Base-by-base conservation (phyloP, 2,888 invertebrate genomes). In the Scaeva pyrastri region DNA sequence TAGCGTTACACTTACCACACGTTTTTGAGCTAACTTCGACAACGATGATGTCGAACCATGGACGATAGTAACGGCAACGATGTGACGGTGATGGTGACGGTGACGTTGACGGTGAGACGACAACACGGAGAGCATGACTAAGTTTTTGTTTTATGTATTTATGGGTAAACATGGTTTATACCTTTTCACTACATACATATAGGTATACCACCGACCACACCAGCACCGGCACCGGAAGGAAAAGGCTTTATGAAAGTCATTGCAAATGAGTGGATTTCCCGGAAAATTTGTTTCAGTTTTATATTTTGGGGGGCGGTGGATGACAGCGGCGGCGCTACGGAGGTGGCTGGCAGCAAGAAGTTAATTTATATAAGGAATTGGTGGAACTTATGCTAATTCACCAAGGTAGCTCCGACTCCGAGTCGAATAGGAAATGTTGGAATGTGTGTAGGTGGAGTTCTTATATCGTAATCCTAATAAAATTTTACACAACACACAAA, bases 141-240 rank as follows among this genome's bases (percentile, higher is more conserved):
- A 86, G 78, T 82, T 81, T 74, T 86, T 83, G 70, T 76, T 75
- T 76, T 80, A 80, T n/a, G n/a, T n/a, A n/a, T 85, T 85, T 80
- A 85, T 85, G 81, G 66, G 26, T 66, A 60, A 84, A 76, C 72
- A 76, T 72, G 76, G 80, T 85, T 43, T 55, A 26, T 77, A 75
- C 84, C 79, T 79, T 84, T 48, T 48, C n/a, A 70, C 36, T 14
- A 23, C 21, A 31, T 8, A 31, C 31, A n/a, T n/a, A n/a, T n/a
- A n/a, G n/a, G n/a, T 31, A 31, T 31, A 31, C 68, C 19, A 23
- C 31, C 19, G 23, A 26, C 26, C 62, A 5, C 41, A 21, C 41
- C 56, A 36, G 26, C 16, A 19, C 19, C 58, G 11, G n/a, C 70
- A 75, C 64, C 43, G 84, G 73, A 79, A 79, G 79, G 78, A 62